phyloP scores from a whole-genome alignment of 2,888 invertebrate genomes.

The Brachyptera putata region DNA sequence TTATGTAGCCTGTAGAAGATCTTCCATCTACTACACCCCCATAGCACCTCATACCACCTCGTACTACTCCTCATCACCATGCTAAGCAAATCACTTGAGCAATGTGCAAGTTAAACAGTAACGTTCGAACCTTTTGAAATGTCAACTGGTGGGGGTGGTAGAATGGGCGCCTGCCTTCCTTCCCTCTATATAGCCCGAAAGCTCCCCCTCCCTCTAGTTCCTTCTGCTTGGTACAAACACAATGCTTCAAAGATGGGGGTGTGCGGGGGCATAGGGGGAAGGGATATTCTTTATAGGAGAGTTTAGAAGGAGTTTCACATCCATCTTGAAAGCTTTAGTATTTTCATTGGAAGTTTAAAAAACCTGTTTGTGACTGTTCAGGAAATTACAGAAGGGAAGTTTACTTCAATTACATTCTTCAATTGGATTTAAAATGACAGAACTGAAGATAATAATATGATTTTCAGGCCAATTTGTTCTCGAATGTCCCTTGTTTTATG shows the following conservation, averaged over 20 bases:
- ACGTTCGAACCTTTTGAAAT: not conserved
- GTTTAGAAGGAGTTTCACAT: not conserved
- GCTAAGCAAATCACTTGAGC: not conserved
- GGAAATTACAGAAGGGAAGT: constrained; percentile 11
- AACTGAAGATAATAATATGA: not conserved
- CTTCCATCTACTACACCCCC: too few species aligned
- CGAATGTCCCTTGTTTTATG: too few species aligned
- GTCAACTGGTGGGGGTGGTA: not conserved
- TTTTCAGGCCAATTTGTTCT: too few species aligned
- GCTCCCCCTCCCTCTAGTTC: too few species aligned
- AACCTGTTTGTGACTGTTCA: constrained; percentile 13
- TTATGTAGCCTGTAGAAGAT: too few species aligned
- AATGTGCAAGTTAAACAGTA: not conserved
- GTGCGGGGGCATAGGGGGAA: not conserved
- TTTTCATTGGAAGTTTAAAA: constrained; percentile 4
- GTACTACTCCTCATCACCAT: not conserved
- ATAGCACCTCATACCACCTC: too few species aligned
- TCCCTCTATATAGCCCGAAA: too few species aligned
- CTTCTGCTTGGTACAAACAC: not conserved
- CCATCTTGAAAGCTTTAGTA: constrained; percentile 4
- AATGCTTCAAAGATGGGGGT: not conserved
- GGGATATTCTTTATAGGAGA: not conserved
- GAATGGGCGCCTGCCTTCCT: too few species aligned
- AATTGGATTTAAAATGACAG: constrained; percentile 5
- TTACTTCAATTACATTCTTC: constrained; percentile 10